Conservation (phyloP, 2,113 vertebrate species). For the Benitochromis conjunctus region DNA sequence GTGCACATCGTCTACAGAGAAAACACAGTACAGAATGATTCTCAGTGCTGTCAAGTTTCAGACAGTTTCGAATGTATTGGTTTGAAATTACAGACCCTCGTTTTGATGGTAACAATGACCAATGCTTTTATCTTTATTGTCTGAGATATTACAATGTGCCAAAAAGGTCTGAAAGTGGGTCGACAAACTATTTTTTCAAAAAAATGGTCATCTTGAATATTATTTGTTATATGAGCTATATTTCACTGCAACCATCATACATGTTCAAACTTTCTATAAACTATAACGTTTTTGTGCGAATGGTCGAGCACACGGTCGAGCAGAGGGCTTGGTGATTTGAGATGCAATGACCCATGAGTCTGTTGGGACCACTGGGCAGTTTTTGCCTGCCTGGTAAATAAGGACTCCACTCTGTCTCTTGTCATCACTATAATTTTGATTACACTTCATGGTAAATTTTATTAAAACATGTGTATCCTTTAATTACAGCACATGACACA, state of each 20-base stretch:
- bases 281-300: background rate
- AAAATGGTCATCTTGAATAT: background rate
- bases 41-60: background rate
- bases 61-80: background rate
- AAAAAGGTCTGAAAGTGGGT: background rate
- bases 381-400: background rate
- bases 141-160: background rate
- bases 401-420: background rate
- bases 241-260: background rate
- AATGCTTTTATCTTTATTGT: background rate
- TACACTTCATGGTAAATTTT: background rate
- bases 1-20: background rate
- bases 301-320: background rate
- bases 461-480: background rate
- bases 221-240: background rate
- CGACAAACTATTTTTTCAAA: accelerated
- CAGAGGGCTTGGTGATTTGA: background rate
- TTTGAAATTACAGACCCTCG: background rate
- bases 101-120: background rate
- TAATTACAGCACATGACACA: background rate
- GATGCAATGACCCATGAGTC: background rate
- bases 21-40: background rate
- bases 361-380: background rate
- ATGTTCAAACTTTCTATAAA: background rate
- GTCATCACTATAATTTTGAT: accelerated